These are phyloP conservation scores for Cheilosia grossa DNA, from an alignment of 2,888 invertebrate genomes.

Conservation along the genomic window DNA sequence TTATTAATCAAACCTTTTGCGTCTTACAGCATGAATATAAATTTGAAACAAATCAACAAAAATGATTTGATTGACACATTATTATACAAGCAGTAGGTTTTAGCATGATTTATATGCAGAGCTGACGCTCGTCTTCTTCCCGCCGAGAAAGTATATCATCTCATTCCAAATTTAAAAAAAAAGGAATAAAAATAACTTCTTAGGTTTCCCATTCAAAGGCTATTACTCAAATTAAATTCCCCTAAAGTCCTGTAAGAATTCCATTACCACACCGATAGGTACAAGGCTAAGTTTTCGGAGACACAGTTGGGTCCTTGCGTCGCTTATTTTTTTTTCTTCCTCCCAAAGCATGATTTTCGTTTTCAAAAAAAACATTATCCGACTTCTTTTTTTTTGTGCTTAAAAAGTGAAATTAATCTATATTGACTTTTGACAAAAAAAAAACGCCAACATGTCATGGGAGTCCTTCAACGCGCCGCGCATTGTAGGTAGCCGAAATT, in stretches of 20 bases:
- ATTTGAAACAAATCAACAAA: background rate
- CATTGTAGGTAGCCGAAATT: background rate
- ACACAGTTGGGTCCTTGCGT: background rate
- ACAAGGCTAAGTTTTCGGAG: background rate
- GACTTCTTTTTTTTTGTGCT: background rate
- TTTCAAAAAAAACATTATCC: background rate
- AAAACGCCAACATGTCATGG: background rate
- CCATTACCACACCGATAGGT: background rate
- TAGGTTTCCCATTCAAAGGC: background rate
- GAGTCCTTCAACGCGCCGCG: background rate
- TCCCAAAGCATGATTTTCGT: background rate
- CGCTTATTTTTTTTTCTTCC: background rate
- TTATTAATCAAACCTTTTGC: background rate
- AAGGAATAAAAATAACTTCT: background rate
- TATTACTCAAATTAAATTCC: conserved; percentile 21
- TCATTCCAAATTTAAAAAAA: conserved; percentile 6
- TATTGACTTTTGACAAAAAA: conserved; percentile 11
- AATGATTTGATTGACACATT: conserved; percentile 14
- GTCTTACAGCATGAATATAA: background rate
- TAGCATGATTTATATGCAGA: conserved; percentile 14
- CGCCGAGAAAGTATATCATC: background rate
- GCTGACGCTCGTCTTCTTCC: background rate
- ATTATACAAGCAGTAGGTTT: background rate
- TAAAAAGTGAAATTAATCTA: conserved; percentile 20
- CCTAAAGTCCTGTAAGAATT: conserved; percentile 1